Evolutionary conservation across 1,140 invertebrate species (phyloP).

Genomic region (Trissolcus basalis): DNA sequence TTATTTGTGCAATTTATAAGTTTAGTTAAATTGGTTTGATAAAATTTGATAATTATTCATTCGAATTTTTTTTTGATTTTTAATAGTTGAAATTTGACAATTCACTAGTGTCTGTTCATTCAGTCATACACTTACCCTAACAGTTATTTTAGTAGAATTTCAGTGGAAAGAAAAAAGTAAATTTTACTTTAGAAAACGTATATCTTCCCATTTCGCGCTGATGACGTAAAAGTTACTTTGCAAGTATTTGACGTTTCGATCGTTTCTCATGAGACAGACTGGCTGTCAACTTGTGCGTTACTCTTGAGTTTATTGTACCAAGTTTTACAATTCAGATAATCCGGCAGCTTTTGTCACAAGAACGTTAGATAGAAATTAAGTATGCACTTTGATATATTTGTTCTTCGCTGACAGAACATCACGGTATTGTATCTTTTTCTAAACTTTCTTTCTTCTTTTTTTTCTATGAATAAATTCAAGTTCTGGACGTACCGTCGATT

Average conservation of each 20-base stretch:
- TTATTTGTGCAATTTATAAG: no score
- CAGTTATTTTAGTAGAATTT: no score
- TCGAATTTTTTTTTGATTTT: no score
- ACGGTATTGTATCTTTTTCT: neutral
- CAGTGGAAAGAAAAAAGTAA: neutral
- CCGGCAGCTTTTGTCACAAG: conserved; percentile 4
- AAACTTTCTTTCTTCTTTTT: neutral
- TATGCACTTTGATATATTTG: conserved; percentile 32
- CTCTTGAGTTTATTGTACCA: conserved; percentile 31
- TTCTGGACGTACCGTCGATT: neutral
- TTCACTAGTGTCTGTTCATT: no score
- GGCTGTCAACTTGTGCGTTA: conserved; percentile 10
- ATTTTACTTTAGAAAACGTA: no score
- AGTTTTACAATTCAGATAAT: conserved; percentile 27
- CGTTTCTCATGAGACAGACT: conserved; percentile 20
- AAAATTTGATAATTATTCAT: no score
- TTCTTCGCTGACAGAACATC: conserved; percentile 2
- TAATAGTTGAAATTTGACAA: no score
- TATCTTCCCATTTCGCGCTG: no score
- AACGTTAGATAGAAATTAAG: conserved; percentile 30
- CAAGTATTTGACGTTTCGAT: conserved; percentile 52
- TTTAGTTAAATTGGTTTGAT: no score
- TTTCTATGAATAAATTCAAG: neutral
- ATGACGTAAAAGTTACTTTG: no score
- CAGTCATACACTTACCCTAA: no score